Evolutionary conservation across 1,140 invertebrate species (phyloP), one percentile per base, ranked within the genome.

Genomic region (Drosophila setifemur): DNA sequence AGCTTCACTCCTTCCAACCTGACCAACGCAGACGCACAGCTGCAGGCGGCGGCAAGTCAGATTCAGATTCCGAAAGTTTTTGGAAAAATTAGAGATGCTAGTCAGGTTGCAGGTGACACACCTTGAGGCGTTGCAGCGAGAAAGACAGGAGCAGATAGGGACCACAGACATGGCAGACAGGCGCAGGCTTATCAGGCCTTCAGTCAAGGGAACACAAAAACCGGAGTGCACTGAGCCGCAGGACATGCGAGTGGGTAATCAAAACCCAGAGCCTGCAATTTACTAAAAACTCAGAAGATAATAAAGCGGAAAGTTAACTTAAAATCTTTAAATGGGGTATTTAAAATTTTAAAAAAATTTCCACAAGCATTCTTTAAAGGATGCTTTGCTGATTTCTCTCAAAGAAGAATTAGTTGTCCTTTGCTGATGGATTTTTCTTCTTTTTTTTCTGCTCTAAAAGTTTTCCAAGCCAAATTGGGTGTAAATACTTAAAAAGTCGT

Each of bases 401-500:
- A n/a, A n/a, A n/a, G 45, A 49, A 74, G 69, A 79, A 52, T 78
- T 73, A n/a, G n/a, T n/a, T n/a, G n/a, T n/a, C n/a, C n/a, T 5
- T 23, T 23, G 21, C 33, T 37, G 33, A n/a, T n/a, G n/a, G n/a
- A n/a, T n/a, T n/a, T n/a, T n/a, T n/a, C n/a, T n/a, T n/a, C n/a
- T n/a, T n/a, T n/a, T n/a, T n/a, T n/a, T n/a, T 71, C 42, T 37
- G 70, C 57, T 52, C 57, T 71, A 79, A 79, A 81, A 79, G 45
- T 72, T 77, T 55, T 19, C 40, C 50, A 21, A 11, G 42, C 64
- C 77, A 77, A 83, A 83, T 83, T 83, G 73, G 77, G 73, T 77
- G 78, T 73, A 83, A 83, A 77, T 83, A 77, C 78, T 83, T 83
- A 83, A 77, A 83, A 83, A 83, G 78, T 77, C 78, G 63, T 83